A percentile compares a stretch with the other conserved stretches of the same genome.
Conservation (phyloP, 2,113 vertebrate genomes). For the Gallinago paraguaiae region DNA sequence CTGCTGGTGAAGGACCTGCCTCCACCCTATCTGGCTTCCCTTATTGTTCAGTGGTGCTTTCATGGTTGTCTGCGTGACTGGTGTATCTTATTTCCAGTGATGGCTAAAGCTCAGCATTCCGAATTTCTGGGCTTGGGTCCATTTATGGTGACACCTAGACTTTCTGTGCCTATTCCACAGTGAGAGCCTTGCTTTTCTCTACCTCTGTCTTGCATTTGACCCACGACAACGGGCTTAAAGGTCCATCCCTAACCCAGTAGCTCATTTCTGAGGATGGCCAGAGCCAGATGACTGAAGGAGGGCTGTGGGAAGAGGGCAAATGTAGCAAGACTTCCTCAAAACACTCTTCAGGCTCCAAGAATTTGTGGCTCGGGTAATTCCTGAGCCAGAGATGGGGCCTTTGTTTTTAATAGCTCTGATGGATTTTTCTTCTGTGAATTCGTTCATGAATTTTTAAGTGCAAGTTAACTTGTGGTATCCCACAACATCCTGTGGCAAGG, state of each 20-base stretch:
- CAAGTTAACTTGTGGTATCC: slow-evolving; percentile 58
- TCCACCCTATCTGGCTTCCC: slow-evolving; percentile 18
- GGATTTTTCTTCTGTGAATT: slow-evolving; percentile 66
- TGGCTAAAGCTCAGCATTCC: neutral
- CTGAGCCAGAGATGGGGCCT: slow-evolving; percentile 40
- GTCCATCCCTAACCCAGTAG: neutral
- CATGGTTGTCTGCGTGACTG: neutral
- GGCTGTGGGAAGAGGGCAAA: slow-evolving; percentile 25
- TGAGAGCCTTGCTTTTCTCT: neutral
- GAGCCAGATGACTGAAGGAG: slow-evolving; percentile 4
- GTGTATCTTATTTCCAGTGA: neutral
- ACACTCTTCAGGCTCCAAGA: slow-evolving; percentile 50
- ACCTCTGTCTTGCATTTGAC: neutral
- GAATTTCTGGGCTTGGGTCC: neutral
- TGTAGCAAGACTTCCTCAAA: slow-evolving; percentile 57
- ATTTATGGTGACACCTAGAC: neutral
- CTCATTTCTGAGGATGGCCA: neutral
- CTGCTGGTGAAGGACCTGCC: slow-evolving; percentile 23
- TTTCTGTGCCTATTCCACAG: neutral
- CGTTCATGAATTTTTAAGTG: slow-evolving; percentile 9
- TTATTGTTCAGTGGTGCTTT: neutral
- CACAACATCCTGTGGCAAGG: slow-evolving; percentile 45
- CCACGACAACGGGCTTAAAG: neutral
- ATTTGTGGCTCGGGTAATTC: slow-evolving; percentile 26
- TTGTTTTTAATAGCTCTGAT: slow-evolving; percentile 60